A percentile compares a stretch with the other conserved stretches of the same genome.
These are phyloP conservation scores for Oeneis ivallda DNA, from an alignment of 2,888 invertebrate genomes.

Conservation along the genomic window DNA sequence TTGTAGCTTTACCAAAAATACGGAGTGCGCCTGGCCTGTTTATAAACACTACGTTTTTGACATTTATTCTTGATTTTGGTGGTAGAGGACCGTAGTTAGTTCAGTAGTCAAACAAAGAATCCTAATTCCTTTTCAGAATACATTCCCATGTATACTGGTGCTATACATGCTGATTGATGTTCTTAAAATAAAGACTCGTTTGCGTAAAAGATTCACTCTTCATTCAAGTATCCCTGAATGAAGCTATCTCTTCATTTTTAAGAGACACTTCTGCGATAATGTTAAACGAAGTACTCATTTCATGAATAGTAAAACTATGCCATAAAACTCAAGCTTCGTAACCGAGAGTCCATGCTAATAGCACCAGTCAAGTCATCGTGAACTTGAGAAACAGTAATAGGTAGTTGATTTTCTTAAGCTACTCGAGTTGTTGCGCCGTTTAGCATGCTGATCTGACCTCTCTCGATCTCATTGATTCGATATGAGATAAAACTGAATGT, in stretches of 20 bases:
- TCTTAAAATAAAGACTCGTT: too few species aligned
- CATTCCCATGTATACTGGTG: too few species aligned
- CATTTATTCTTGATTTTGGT: too few species aligned
- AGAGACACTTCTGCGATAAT: background rate
- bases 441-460: conserved; percentile 70
- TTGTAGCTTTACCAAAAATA: too few species aligned
- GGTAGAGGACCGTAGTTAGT: too few species aligned
- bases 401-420: conserved; percentile 32
- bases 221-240: background rate
- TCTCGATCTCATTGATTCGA: conserved; percentile 71
- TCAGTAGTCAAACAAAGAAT: too few species aligned
- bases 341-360: conserved; percentile 40
- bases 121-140: too few species aligned
- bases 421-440: conserved; percentile 58
- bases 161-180: too few species aligned
- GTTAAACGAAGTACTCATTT: conserved; percentile 10
- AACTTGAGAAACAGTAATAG: conserved; percentile 32
- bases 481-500: conserved; percentile 73
- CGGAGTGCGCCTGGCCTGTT: too few species aligned
- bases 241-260: background rate
- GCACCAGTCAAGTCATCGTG: conserved; percentile 46
- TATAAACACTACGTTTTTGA: too few species aligned
- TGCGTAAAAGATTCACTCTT: background rate
- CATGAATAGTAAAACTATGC: background rate
- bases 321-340: conserved; percentile 1